Conservation (phyloP, 2,113 vertebrate genomes). For the Nycticryphes semicollaris region DNA sequence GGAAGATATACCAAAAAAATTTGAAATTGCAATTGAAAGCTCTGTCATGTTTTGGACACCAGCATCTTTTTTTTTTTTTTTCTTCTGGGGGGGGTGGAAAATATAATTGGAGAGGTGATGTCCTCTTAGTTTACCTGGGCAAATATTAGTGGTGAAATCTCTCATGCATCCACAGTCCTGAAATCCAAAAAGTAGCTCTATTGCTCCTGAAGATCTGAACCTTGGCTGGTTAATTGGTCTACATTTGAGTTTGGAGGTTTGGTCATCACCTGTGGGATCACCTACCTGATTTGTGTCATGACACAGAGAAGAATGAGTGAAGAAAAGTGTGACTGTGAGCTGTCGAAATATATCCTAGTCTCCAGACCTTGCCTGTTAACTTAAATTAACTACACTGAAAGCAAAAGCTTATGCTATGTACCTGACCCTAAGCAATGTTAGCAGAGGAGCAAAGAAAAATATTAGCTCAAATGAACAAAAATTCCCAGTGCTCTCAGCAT, state of each 20-base stretch:
- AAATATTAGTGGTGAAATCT: neutral
- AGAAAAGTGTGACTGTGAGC: neutral
- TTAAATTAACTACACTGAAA: neutral
- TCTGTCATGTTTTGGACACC: neutral
- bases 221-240: neutral
- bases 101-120: neutral
- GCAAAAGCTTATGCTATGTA: neutral
- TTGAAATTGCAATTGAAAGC: neutral
- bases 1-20: neutral
- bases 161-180: neutral
- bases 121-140: neutral
- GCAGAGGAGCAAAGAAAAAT: slow-evolving; percentile 33
- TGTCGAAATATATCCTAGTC: neutral
- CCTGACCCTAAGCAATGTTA: slow-evolving; percentile 17
- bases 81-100: neutral
- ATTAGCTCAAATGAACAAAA: slow-evolving; percentile 40
- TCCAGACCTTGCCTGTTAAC: neutral
- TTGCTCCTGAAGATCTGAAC: neutral
- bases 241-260: neutral
- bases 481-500: neutral
- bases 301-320: neutral
- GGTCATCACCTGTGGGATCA: neutral
- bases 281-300: neutral
- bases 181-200: neutral
- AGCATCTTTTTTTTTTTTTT: neutral